These are phyloP conservation scores for Parelbella ahira DNA, from an alignment of 2,888 invertebrate genomes.

Conservation along the genomic window DNA sequence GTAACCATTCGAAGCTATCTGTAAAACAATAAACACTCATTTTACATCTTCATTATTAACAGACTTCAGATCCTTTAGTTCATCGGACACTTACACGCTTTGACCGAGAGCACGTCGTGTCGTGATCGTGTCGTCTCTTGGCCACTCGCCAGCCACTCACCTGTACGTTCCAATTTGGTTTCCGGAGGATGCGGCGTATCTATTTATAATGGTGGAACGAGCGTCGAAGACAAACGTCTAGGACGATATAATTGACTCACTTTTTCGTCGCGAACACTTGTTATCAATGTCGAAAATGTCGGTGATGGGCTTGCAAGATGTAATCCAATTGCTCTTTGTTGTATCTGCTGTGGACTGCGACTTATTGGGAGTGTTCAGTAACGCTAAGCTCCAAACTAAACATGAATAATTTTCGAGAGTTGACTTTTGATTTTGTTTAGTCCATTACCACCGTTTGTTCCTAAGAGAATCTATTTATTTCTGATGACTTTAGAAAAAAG, in stretches of 20 bases:
- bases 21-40: conserved; percentile 1
- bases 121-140: conserved; percentile 39
- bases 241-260: conserved; percentile 30
- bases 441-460: too few relatives aligned
- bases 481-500: too few relatives aligned
- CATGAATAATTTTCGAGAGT: too few relatives aligned
- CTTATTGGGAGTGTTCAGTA: too few relatives aligned
- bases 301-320: too few relatives aligned
- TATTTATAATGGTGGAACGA: conserved; percentile 57
- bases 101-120: conserved; percentile 39
- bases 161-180: conserved; percentile 62
- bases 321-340: too few relatives aligned
- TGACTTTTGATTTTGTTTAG: too few relatives aligned
- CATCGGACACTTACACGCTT: conserved; percentile 2
- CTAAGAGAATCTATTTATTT: too few relatives aligned
- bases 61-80: too few relatives aligned
- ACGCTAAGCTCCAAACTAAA: too few relatives aligned
- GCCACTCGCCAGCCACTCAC: conserved; percentile 64
- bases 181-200: conserved; percentile 64
- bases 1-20: not conserved
- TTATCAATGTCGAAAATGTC: not conserved
- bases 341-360: too few relatives aligned
- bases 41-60: not conserved
- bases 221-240: conserved; percentile 42
- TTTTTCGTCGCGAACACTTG: conserved; percentile 9